Evolutionary conservation across 1,140 invertebrate species (phyloP).

Genomic region (Nautilus pompilius): DNA sequence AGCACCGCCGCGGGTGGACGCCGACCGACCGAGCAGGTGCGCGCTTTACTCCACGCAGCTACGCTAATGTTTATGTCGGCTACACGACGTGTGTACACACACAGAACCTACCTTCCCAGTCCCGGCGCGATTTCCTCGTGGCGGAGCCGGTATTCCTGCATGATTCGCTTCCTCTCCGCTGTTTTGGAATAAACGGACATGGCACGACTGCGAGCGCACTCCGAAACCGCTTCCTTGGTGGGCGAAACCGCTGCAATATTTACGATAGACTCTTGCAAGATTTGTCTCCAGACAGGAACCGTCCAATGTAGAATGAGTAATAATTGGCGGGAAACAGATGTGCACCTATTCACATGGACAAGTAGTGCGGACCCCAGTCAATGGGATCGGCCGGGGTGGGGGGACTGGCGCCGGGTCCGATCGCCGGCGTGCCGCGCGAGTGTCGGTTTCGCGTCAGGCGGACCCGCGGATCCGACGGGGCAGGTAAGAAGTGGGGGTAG

Average conservation of each 20-base stretch:
- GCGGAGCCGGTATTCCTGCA: constrained; percentile 26
- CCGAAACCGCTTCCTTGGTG: background rate
- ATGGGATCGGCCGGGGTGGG: too few relatives aligned
- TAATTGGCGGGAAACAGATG: constrained; percentile 52
- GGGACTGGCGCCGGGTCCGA: too few relatives aligned
- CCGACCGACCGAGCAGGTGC: too few relatives aligned
- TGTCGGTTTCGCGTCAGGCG: too few relatives aligned
- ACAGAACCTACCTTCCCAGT: constrained; percentile 37
- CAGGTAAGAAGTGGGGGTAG: too few relatives aligned
- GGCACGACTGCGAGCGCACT: background rate
- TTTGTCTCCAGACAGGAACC: background rate
- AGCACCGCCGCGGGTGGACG: too few relatives aligned
- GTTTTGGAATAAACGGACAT: constrained; percentile 34
- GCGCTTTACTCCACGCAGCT: constrained; percentile 27
- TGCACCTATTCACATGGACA: constrained; percentile 42
- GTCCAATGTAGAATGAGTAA: constrained; percentile 43
- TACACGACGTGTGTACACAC: background rate
- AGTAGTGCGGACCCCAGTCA: too few relatives aligned
- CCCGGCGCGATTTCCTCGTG: constrained; percentile 33
- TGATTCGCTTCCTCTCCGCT: constrained; percentile 24
- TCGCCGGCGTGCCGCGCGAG: too few relatives aligned
- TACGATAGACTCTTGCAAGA: background rate
- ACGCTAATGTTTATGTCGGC: constrained; percentile 42
- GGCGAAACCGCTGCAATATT: background rate
- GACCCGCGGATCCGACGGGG: too few relatives aligned